Base-by-base conservation (phyloP, 2,797 vertebrate genomes). In the Acanthiza pusilla region DNA sequence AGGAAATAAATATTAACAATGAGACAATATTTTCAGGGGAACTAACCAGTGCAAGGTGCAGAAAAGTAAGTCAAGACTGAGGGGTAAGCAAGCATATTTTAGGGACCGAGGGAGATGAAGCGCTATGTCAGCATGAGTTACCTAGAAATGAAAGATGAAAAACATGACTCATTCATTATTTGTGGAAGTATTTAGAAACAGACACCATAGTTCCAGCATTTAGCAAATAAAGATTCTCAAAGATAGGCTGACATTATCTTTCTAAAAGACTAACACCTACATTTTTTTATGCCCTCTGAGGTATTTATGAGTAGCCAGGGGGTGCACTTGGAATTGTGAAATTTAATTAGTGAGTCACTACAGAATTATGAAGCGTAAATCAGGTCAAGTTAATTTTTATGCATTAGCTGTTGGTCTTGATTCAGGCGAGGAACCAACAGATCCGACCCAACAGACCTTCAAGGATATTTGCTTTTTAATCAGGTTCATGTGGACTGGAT, bases 311-410 rank as follows among this genome's bases (percentile, higher is more conserved):
- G 68, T 94, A 96, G 93, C 96, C 95, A 82, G 81, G 78, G 86
- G 89, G 86, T 93, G 57, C 88, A 94, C 68, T 94, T 68, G 93
- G 88, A 96, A 97, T 93, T 95, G 74, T 88, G 92, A 95, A 96
- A 96, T 96, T 94, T 97, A 95, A 95, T 94, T 95, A 95, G 92
- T 89, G 94, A 97, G 86, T 96, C 95, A 91, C 72, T 93, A 91
- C 50, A 83, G 65, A 95, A 94, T 94, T 92, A 93, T 71, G 86
- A 94, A 87, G 81, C 7, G 0, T 87, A 91, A 95, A 96, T 96
- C 65, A 94, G 91, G 91, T 95, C 88, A 94, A 80, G 88, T 72
- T 82, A 30, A 80, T 95, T 96, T 94, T 88, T 71, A 89, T 93
- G 72, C 75, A 89, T 78, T 94, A 88, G 58, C 34, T 94, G 50